A percentile compares a stretch with the other conserved stretches of the same genome.
Conservation (phyloP, 2,797 vertebrate species). For the Buceros bicornis region DNA sequence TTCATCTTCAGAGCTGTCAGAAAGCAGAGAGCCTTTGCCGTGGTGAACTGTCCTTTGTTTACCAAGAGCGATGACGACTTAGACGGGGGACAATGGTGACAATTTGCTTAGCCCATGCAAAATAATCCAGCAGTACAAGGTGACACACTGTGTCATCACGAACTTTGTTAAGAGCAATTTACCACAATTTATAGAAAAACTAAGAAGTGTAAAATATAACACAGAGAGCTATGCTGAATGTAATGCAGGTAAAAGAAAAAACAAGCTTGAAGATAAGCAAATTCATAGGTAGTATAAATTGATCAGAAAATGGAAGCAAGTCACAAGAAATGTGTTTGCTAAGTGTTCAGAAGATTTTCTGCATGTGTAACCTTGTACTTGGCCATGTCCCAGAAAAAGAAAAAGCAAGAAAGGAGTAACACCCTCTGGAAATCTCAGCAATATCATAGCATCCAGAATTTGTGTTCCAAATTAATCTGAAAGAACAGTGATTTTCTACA, state of each 20-base stretch:
- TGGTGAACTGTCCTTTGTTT: not conserved
- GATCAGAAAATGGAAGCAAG: not conserved
- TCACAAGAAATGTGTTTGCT: not conserved
- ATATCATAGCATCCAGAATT: not conserved
- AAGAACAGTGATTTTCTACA: not conserved
- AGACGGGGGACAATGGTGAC: not conserved
- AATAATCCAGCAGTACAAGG: constrained; percentile 8
- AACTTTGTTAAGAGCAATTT: constrained; percentile 40
- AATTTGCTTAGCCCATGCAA: not conserved
- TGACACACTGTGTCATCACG: constrained; percentile 23
- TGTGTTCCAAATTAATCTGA: not conserved
- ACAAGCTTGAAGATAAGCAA: not conserved
- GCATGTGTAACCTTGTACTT: not conserved
- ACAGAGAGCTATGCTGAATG: not conserved
- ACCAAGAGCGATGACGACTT: not conserved
- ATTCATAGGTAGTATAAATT: not conserved
- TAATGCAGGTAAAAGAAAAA: not conserved
- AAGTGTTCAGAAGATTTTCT: not conserved
- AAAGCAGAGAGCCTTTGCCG: not conserved
- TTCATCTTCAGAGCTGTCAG: constrained; percentile 46
- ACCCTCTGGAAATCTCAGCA: not conserved
- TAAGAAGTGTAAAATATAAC: not conserved
- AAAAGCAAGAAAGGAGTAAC: not conserved
- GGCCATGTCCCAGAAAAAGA: not conserved
- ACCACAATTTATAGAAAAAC: constrained; percentile 19